Percentiles rank a stretch among this genome's conserved stretches.
These are phyloP conservation scores for Lycaena phlaeas DNA, from an alignment of 2,888 invertebrate genomes.

Conservation along the genomic window DNA sequence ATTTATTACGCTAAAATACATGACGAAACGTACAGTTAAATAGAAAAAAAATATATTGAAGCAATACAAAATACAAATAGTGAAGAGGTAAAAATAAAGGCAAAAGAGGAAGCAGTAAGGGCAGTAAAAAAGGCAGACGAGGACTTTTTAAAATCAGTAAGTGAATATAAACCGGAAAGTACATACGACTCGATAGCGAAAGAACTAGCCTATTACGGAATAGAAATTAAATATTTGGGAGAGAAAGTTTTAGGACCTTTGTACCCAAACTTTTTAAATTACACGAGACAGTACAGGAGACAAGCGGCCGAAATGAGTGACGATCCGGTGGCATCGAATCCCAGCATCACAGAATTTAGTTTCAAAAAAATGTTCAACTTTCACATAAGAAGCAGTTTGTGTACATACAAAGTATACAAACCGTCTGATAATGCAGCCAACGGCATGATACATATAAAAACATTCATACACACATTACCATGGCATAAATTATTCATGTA, in stretches of 20 bases:
- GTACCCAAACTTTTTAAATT: not conserved
- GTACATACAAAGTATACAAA: conserved; percentile 8
- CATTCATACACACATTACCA: conserved; percentile 18
- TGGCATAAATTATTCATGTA: conserved; percentile 19
- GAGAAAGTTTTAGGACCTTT: not conserved
- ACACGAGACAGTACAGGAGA: not conserved
- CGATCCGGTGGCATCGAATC: too few species aligned
- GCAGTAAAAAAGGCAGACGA: not conserved
- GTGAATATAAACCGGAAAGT: not conserved
- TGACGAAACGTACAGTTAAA: not conserved
- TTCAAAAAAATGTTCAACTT: not conserved
- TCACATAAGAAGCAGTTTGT: not conserved
- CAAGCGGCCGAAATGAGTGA: not conserved
- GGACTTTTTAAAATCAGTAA: not conserved
- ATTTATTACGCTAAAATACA: not conserved
- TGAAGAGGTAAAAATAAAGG: not conserved
- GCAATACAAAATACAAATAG: not conserved
- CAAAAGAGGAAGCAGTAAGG: not conserved
- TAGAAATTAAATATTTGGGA: not conserved
- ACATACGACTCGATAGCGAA: not conserved
- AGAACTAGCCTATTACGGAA: not conserved
- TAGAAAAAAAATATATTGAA: not conserved
- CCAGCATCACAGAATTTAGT: not conserved
- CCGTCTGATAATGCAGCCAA: not conserved
- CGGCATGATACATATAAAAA: conserved; percentile 3